phyloP scores from a whole-genome alignment of 2,113 vertebrate species.

The Diadophis punctatus region DNA sequence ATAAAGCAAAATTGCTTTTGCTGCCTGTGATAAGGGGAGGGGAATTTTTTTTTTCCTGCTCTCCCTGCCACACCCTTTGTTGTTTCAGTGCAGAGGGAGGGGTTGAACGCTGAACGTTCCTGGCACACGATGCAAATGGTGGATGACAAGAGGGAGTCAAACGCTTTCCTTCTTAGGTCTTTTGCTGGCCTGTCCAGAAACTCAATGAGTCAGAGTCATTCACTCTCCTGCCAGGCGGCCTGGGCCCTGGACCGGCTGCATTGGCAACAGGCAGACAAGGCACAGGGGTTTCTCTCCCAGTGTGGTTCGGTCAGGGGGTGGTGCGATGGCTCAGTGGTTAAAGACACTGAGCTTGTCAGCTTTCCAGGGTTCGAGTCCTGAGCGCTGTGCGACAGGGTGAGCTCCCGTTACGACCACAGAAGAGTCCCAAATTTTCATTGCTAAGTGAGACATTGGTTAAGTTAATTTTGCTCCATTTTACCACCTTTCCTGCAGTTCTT shows the following conservation, averaged over 20 bases:
- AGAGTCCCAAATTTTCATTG: background rate
- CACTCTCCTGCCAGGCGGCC: background rate
- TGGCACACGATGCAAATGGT: background rate
- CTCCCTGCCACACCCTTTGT: background rate
- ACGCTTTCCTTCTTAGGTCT: background rate
- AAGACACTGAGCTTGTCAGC: too few species aligned
- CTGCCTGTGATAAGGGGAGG: background rate
- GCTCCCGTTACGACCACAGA: background rate
- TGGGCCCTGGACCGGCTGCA: background rate
- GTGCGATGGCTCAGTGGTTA: background rate
- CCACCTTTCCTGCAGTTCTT: too few species aligned
- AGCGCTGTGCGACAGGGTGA: background rate
- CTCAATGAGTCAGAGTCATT: background rate
- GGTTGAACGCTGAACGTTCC: background rate
- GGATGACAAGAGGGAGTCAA: background rate
- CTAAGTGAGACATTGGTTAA: too few species aligned
- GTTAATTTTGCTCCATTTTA: background rate
- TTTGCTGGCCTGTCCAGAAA: background rate
- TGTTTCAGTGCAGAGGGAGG: background rate
- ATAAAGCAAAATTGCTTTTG: background rate
- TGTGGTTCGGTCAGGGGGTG: background rate
- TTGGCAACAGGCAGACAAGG: background rate
- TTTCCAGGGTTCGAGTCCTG: background rate
- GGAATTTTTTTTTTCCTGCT: background rate
- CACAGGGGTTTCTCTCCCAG: background rate